These are phyloP conservation scores for Oreortyx pictus DNA, from an alignment of 2,797 vertebrate species.

Conservation along the genomic window DNA sequence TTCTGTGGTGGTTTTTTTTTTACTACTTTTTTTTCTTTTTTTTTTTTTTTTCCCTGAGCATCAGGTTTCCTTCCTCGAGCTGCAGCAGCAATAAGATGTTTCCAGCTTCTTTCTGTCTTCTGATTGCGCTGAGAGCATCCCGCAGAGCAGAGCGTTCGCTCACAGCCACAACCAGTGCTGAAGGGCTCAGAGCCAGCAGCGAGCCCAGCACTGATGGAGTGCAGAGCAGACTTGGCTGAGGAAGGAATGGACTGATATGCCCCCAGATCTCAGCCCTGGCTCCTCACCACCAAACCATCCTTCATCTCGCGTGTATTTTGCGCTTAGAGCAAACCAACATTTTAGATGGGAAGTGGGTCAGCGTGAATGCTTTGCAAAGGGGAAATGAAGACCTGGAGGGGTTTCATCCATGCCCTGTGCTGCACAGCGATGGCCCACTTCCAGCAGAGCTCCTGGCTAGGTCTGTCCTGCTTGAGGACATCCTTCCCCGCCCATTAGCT, in stretches of 20 bases:
- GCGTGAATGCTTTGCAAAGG: neutral
- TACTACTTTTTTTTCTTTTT: rapidly evolving
- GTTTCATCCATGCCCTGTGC: neutral
- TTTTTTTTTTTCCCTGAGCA: neutral
- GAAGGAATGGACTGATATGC: neutral
- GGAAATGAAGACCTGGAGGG: rapidly evolving
- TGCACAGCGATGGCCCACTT: neutral
- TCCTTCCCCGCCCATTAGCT: neutral
- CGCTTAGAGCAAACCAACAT: rapidly evolving
- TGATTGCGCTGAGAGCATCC: neutral
- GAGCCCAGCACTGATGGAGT: no score
- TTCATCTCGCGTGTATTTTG: rapidly evolving
- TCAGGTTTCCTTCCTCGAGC: neutral
- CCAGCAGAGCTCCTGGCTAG: neutral
- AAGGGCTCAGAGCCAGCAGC: neutral
- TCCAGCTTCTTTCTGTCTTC: neutral
- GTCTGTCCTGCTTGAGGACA: neutral
- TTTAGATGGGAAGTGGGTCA: rapidly evolving
- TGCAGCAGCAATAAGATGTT: neutral
- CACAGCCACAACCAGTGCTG: neutral
- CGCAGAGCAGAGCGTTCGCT: neutral
- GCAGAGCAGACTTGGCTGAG: neutral
- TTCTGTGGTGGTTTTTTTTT: neutral
- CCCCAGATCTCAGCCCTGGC: neutral
- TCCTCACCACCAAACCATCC: rapidly evolving